Conservation (phyloP, 2,797 vertebrate species). For the Macroramphosus scolopax region DNA sequence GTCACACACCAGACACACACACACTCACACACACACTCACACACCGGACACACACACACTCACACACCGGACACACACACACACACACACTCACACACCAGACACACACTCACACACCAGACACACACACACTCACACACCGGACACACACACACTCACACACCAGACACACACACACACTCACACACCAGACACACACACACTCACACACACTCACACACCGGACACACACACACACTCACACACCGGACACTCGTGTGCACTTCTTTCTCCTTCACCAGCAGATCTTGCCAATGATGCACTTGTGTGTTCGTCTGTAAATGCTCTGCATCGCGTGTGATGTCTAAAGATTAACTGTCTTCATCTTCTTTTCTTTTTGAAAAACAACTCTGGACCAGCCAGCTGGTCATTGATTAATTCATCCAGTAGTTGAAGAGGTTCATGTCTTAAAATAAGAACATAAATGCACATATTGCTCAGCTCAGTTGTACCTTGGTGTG, state of each 20-base stretch:
- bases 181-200: constrained; percentile 27
- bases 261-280: constrained; percentile 73
- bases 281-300: constrained; percentile 77
- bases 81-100: neutral
- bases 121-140: constrained; percentile 13
- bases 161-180: constrained; percentile 48
- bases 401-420: constrained; percentile 23
- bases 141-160: too few species aligned
- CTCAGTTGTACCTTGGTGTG: constrained; percentile 81
- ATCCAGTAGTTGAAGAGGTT: constrained; percentile 38
- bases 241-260: constrained; percentile 36
- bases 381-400: constrained; percentile 45
- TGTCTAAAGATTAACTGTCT: constrained; percentile 32
- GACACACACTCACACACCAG: too few species aligned
- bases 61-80: constrained; percentile 12
- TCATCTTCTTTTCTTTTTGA: constrained; percentile 37
- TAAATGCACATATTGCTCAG: constrained; percentile 70
- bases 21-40: constrained; percentile 34
- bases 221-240: constrained; percentile 14
- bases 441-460: constrained; percentile 37
- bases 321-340: constrained; percentile 55
- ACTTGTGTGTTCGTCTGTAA: constrained; percentile 64
- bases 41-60: constrained; percentile 10
- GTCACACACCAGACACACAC: constrained; percentile 50
- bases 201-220: constrained; percentile 20